A percentile compares a stretch with the other conserved stretches of the same genome.
These are phyloP conservation scores for Tragulus kanchil DNA, from an alignment of 2,113 vertebrate species.

Conservation along the genomic window DNA sequence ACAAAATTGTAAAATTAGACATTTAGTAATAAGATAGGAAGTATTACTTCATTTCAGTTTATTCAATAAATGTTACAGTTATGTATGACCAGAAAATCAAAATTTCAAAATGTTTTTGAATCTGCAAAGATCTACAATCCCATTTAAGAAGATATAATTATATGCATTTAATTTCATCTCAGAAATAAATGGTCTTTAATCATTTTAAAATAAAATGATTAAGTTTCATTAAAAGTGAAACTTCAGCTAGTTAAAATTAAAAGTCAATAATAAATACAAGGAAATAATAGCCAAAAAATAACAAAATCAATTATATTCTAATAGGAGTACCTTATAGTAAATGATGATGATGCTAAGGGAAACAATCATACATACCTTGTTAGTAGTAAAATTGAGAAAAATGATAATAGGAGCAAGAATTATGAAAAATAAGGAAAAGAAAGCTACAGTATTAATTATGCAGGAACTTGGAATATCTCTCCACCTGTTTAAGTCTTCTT, in stretches of 20 bases:
- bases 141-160: conserved; percentile 3
- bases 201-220: not conserved
- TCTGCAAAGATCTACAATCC: not conserved
- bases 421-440: not conserved
- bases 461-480: too few species aligned
- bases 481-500: too few species aligned
- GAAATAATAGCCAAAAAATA: not conserved
- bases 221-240: not conserved
- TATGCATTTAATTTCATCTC: conserved; percentile 35
- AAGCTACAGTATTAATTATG: too few species aligned
- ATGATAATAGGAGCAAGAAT: not conserved
- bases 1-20: conserved; percentile 13
- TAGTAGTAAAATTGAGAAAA: not conserved
- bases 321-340: not conserved
- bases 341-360: not conserved
- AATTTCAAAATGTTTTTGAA: not conserved
- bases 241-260: not conserved
- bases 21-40: conserved; percentile 19
- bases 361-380: not conserved
- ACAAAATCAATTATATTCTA: not conserved
- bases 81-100: not conserved
- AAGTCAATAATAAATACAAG: conserved; percentile 2
- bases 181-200: not conserved
- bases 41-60: not conserved
- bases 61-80: not conserved